Conservation (phyloP, 1,140 invertebrate species). For the Leptonema lineaticorne region DNA sequence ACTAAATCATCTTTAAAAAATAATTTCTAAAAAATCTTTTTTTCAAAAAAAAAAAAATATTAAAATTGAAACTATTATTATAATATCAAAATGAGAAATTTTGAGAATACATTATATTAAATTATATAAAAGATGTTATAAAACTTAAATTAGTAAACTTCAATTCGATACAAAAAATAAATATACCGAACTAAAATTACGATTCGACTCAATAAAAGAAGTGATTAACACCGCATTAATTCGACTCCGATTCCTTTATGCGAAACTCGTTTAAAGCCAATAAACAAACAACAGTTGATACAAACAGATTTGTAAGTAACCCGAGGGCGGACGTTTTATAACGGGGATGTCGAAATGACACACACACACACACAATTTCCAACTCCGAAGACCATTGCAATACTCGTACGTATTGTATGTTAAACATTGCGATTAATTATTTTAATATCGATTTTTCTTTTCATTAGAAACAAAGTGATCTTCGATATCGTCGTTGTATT, state of each 20-base stretch:
- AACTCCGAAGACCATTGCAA: neutral
- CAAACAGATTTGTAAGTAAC: slow-evolving; percentile 32
- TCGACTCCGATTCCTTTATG: slow-evolving; percentile 9
- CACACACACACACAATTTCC: neutral
- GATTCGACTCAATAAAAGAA: slow-evolving; percentile 10
- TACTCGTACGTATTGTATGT: neutral
- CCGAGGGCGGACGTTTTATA: neutral
- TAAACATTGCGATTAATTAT: too few relatives aligned
- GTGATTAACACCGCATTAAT: slow-evolving; percentile 19
- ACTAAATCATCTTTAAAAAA: too few relatives aligned
- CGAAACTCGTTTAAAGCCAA: slow-evolving; percentile 34
- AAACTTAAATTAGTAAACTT: too few relatives aligned
- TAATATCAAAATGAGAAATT: too few relatives aligned
- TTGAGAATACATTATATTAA: too few relatives aligned
- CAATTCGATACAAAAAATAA: too few relatives aligned
- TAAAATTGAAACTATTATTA: too few relatives aligned
- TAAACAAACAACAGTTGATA: slow-evolving; percentile 37
- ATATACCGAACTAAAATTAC: too few relatives aligned
- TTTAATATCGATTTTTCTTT: neutral
- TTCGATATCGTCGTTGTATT: neutral
- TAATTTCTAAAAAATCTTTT: too few relatives aligned
- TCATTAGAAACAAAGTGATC: too few relatives aligned
- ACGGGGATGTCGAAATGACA: neutral
- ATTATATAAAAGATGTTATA: too few relatives aligned
- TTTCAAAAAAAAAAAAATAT: too few relatives aligned